phyloP scores from a whole-genome alignment of 1,140 invertebrate species.

The Heliconius melpomene region DNA sequence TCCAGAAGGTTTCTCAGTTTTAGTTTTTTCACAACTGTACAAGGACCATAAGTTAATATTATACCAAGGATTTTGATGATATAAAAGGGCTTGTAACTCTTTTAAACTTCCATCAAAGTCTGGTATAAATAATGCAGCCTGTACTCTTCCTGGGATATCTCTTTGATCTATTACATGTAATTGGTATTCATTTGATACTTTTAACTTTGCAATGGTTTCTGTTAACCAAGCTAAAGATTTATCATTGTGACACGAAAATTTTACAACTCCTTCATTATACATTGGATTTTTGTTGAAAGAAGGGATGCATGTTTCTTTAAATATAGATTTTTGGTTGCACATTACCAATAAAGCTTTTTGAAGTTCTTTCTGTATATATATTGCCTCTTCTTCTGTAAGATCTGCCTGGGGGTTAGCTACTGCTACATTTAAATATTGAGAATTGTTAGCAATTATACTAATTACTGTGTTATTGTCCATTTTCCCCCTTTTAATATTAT shows the following conservation, averaged over 20 bases:
- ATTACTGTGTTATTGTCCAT: neutral
- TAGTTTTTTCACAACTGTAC: neutral
- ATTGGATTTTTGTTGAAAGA: neutral
- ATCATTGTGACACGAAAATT: neutral
- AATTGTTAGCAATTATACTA: neutral
- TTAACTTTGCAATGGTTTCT: neutral
- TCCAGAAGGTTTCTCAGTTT: neutral
- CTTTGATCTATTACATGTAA: neutral
- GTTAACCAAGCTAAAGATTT: neutral
- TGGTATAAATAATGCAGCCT: neutral
- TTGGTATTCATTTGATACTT: neutral
- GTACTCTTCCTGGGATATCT: neutral
- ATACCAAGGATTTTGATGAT: slow-evolving; percentile 9
- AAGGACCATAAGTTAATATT: neutral
- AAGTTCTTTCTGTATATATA: neutral
- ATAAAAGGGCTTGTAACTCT: neutral
- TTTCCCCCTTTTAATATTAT: neutral
- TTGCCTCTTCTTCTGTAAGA: neutral
- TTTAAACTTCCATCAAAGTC: neutral
- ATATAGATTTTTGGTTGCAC: neutral
- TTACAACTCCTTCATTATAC: slow-evolving; percentile 1
- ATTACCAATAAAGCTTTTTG: neutral
- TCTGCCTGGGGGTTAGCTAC: neutral
- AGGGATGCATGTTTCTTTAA: neutral
- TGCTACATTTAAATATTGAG: neutral